These are phyloP conservation scores for Psilanteris sp. DNA, from an alignment of 1,140 invertebrate genomes.

Conservation along the genomic window DNA sequence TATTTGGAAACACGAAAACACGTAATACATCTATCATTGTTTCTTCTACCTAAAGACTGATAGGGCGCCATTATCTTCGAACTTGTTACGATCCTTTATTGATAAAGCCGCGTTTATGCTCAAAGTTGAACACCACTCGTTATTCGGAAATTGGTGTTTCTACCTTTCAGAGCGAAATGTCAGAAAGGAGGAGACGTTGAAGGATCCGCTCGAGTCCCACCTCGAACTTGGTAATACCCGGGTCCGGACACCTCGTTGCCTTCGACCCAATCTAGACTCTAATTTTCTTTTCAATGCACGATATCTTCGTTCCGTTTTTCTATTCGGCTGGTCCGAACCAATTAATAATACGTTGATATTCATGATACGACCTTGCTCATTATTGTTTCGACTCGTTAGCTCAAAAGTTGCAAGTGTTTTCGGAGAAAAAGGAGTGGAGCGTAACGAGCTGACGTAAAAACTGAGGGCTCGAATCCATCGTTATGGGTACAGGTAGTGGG, in stretches of 20 bases:
- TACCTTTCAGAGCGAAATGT: conserved; percentile 70
- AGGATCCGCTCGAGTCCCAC: conserved; percentile 62
- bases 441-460: conserved; percentile 43
- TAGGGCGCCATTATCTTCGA: conserved; percentile 78
- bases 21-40: conserved; percentile 79
- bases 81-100: conserved; percentile 80
- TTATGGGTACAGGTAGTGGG: conserved; percentile 17
- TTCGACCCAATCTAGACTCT: conserved; percentile 30
- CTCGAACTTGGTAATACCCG: conserved; percentile 24
- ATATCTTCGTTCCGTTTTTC: conserved; percentile 32
- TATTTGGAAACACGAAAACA: conserved; percentile 72
- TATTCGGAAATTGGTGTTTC: conserved; percentile 78
- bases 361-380: conserved; percentile 35
- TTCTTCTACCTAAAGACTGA: conserved; percentile 74
- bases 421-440: conserved; percentile 28
- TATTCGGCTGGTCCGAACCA: conserved; percentile 7
- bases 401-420: conserved; percentile 19
- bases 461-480: conserved; percentile 1
- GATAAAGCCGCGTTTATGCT: conserved; percentile 78
- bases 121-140: conserved; percentile 66
- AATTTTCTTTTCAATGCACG: conserved; percentile 47
- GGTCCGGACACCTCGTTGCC: conserved; percentile 7
- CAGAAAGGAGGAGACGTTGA: conserved; percentile 69
- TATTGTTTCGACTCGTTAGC: conserved; percentile 42
- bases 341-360: conserved; percentile 54